A percentile compares a stretch with the other conserved stretches of the same genome.
These are phyloP conservation scores for Samia ricini DNA, from an alignment of 1,140 invertebrate species.

Conservation along the genomic window DNA sequence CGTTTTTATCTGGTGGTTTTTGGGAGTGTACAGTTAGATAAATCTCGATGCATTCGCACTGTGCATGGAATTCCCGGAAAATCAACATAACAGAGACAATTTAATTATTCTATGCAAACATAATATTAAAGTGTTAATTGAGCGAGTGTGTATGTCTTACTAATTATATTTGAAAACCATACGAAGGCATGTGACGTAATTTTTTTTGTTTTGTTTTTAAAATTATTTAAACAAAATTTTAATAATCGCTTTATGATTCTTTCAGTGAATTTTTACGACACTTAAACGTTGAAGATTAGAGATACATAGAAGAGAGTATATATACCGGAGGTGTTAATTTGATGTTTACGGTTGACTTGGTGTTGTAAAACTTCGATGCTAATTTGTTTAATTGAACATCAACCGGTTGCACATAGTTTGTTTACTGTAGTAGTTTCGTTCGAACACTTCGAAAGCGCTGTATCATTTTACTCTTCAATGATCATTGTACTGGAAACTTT, in stretches of 20 bases:
- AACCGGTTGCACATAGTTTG: slow-evolving; percentile 1
- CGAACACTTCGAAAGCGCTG: neutral
- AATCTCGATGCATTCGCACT: neutral
- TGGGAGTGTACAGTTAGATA: neutral
- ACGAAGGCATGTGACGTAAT: neutral
- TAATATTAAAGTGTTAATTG: neutral
- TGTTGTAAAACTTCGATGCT: slow-evolving; percentile 6
- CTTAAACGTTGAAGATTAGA: neutral
- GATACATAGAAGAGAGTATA: neutral
- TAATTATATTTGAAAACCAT: neutral
- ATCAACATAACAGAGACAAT: neutral
- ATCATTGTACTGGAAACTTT: no score
- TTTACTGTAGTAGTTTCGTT: neutral
- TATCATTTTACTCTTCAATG: neutral
- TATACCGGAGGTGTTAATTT: slow-evolving; percentile 8
- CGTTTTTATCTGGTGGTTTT: neutral
- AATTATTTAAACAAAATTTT: neutral
- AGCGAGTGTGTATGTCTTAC: no score
- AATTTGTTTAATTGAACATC: slow-evolving; percentile 3
- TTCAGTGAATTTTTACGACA: neutral
- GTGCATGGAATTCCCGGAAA: neutral
- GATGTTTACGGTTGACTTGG: slow-evolving; percentile 6
- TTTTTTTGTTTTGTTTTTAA: neutral
- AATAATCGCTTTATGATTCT: slow-evolving; percentile 3
- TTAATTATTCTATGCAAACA: neutral